Conservation (phyloP, 2,113 vertebrate genomes). For the Sula dactylatra region DNA sequence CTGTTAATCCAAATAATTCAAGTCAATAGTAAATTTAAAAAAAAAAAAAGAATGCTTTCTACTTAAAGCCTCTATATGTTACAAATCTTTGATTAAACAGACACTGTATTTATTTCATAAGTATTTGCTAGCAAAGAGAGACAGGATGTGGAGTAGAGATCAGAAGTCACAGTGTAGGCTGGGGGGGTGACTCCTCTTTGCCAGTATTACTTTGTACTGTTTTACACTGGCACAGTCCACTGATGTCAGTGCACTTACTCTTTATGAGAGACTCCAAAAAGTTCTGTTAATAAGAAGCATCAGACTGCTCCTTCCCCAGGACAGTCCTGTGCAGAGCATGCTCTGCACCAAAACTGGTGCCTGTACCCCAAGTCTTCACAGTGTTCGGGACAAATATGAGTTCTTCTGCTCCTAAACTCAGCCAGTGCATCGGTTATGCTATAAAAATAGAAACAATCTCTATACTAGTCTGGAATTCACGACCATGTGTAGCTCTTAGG, state of each 20-base stretch:
- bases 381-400: not conserved
- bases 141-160: not conserved
- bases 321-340: not conserved
- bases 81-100: not conserved
- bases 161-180: not conserved
- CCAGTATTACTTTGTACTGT: not conserved
- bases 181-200: not conserved
- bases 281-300: not conserved
- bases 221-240: not conserved
- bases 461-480: not conserved
- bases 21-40: not conserved
- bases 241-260: not conserved
- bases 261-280: not conserved
- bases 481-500: not conserved
- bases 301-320: not conserved
- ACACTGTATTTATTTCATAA: not conserved
- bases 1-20: conserved; percentile 33
- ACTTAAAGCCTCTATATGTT: not conserved
- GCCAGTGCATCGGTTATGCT: not conserved
- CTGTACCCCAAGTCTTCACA: not conserved
- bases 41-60: not conserved
- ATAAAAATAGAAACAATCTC: not conserved
- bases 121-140: not conserved
- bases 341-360: not conserved
- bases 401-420: not conserved